Evolutionary conservation across 53 echinoderm and acorn worm species (phyloP).

Genomic region (Patiria pectinifera): DNA sequence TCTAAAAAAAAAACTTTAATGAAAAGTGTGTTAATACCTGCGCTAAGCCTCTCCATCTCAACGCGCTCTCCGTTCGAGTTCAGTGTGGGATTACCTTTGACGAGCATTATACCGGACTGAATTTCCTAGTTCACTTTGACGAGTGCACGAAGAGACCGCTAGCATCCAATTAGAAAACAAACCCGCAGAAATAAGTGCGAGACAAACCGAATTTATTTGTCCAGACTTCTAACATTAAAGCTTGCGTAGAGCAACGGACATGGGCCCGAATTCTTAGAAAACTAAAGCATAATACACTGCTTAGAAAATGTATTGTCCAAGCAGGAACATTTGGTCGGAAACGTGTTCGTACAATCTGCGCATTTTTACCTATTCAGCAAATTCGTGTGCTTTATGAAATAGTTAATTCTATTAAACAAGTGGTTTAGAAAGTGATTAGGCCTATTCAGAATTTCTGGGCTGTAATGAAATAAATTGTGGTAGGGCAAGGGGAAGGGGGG

Average conservation of each 20-base stretch:
- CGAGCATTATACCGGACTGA: background rate
- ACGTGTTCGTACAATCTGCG: background rate
- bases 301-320: background rate
- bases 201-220: background rate
- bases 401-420: background rate
- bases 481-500: no score
- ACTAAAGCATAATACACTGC: background rate
- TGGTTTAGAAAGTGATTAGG: no score
- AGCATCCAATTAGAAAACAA: background rate
- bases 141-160: background rate
- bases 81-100: constrained; percentile 30
- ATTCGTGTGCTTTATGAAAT: background rate
- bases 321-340: background rate
- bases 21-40: constrained; percentile 42
- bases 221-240: background rate
- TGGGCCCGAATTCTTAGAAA: background rate
- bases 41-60: constrained; percentile 37
- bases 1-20: background rate
- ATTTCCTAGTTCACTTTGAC: background rate
- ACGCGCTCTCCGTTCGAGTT: background rate
- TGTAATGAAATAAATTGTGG: no score
- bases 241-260: background rate
- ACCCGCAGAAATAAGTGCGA: background rate
- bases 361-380: background rate
- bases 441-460: no score